Percentiles rank a stretch among this genome's conserved stretches.
Evolutionary conservation across 2,888 invertebrate genomes (phyloP).

Genomic region (Caenorhabditis afra): DNA sequence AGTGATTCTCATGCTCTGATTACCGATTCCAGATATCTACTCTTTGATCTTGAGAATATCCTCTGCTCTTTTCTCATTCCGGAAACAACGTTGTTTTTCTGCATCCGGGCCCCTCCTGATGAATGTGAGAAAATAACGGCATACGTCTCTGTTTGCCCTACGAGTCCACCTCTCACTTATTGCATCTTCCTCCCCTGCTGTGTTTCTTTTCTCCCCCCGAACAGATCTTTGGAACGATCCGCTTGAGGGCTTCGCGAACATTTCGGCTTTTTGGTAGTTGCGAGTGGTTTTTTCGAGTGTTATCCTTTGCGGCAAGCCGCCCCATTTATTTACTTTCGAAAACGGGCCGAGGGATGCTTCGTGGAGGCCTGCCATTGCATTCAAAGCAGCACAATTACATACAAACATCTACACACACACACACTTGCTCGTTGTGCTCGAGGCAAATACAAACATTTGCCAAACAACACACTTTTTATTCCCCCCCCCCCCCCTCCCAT

Average conservation of each 20-base stretch:
- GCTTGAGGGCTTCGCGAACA: slow-evolving; percentile 24
- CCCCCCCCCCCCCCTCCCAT: slow-evolving; percentile 3
- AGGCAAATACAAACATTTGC: slow-evolving; percentile 56
- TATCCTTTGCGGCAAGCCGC: slow-evolving; percentile 50
- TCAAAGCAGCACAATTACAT: slow-evolving; percentile 61
- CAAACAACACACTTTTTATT: slow-evolving; percentile 53
- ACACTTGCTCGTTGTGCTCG: slow-evolving; percentile 56
- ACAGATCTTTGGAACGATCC: slow-evolving; percentile 54
- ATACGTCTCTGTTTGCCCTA: slow-evolving; percentile 17
- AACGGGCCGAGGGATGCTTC: slow-evolving; percentile 47
- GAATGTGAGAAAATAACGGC: slow-evolving; percentile 43
- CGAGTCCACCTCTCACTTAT: background rate
- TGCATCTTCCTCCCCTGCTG: background rate
- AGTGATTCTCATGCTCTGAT: too few relatives aligned
- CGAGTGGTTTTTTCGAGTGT: slow-evolving; percentile 55
- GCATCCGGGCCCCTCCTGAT: slow-evolving; percentile 4
- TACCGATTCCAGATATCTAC: too few relatives aligned
- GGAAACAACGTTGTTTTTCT: slow-evolving; percentile 33
- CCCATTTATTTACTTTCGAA: slow-evolving; percentile 58
- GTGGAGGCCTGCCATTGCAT: slow-evolving; percentile 56
- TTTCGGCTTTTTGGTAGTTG: slow-evolving; percentile 53
- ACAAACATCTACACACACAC: slow-evolving; percentile 55
- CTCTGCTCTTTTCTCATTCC: slow-evolving; percentile 1
- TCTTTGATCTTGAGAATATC: too few relatives aligned
- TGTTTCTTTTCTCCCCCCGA: background rate